Conservation (phyloP, 30 jellyfish, hydroid and myxozoan genomes). For the Cassiopea andromeda region DNA sequence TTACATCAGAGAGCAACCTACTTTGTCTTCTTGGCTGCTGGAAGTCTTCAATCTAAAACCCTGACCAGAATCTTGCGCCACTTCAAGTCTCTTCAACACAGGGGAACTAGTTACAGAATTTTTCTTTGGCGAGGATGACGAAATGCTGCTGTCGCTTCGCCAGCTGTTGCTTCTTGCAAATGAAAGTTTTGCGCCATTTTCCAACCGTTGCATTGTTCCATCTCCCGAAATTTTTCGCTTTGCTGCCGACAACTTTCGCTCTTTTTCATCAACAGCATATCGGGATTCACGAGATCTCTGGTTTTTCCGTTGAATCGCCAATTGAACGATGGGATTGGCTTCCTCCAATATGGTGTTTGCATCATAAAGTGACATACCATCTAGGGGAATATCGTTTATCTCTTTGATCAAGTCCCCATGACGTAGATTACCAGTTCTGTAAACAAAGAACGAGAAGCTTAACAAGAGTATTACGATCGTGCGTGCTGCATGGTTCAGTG, state of each 20-base stretch:
- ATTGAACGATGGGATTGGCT: constrained; percentile 29
- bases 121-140: constrained; percentile 48
- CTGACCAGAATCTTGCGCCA: constrained; percentile 1
- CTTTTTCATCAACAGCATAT: constrained; percentile 39
- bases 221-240: constrained; percentile 14
- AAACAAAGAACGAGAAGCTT: background rate
- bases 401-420: constrained; percentile 72
- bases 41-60: background rate
- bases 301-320: constrained; percentile 17
- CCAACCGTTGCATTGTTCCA: background rate
- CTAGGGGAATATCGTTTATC: constrained; percentile 63
- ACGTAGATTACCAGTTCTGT: constrained; percentile 68
- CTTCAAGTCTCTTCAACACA: constrained; percentile 49
- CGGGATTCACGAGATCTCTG: constrained; percentile 42
- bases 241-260: constrained; percentile 14
- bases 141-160: constrained; percentile 46
- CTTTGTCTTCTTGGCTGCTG: constrained; percentile 45
- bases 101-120: constrained; percentile 40
- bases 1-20: background rate
- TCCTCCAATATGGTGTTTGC: constrained; percentile 35
- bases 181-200: background rate
- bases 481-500: too few relatives aligned
- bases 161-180: constrained; percentile 50
- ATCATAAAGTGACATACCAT: constrained; percentile 66
- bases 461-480: too few relatives aligned